These are phyloP conservation scores for Alexandromys fortis DNA, from an alignment of 2,113 vertebrate genomes.

Conservation along the genomic window DNA sequence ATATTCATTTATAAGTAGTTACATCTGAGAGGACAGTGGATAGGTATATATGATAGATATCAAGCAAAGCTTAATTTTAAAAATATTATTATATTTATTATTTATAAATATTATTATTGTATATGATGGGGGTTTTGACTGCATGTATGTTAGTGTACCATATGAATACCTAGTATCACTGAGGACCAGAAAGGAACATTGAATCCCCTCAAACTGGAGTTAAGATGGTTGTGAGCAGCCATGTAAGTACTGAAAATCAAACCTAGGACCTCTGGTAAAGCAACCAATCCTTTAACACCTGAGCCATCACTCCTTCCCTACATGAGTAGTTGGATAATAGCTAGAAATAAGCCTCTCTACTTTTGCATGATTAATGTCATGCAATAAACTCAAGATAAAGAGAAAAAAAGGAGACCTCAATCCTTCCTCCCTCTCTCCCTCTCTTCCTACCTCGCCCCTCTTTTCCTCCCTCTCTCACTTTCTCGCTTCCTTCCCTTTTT, in stretches of 20 bases:
- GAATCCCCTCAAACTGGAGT: not conserved
- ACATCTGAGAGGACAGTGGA: not conserved
- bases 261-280: not conserved
- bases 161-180: not conserved
- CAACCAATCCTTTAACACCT: not conserved
- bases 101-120: not conserved
- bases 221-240: not conserved
- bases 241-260: not conserved
- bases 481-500: not conserved
- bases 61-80: not conserved
- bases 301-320: not conserved
- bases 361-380: not conserved
- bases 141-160: not conserved
- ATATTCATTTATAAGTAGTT: not conserved
- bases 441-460: rapidly evolving
- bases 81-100: not conserved
- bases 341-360: not conserved
- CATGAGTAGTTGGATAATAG: not conserved
- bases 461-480: no score
- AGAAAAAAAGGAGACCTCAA: not conserved
- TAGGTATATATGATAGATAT: not conserved
- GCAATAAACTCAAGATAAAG: not conserved
- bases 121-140: not conserved
- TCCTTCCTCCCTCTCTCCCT: rapidly evolving
- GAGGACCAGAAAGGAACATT: not conserved